Evolutionary conservation across 2,888 invertebrate species (phyloP), one percentile per base, ranked within the genome.

Genomic region (Metopia argyrocephala): DNA sequence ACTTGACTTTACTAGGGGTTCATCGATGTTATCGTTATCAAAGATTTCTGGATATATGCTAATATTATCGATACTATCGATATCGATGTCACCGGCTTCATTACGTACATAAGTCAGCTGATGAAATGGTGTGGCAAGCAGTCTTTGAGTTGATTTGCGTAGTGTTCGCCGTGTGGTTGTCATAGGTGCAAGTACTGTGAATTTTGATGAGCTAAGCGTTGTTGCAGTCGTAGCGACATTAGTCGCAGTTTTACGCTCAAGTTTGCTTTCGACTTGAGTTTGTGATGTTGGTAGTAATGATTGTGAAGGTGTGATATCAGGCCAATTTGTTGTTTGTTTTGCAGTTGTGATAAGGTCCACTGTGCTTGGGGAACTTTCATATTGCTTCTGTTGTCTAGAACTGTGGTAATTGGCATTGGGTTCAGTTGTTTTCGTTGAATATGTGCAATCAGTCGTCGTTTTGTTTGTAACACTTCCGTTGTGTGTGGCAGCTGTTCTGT

Each of bases 11-110:
- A 54, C 78, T 21, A 50, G 79, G n/a, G 73, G 73, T 74, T 80
- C 62, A 28, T 74, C 71, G 2, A 56, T 50, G 9, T 73, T 71
- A 20, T 84, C 84, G 27, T 86, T 87, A 48, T 86, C 86, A 31
- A 86, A 83, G 31, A 85, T 78, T 83, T 88, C 88, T 46, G 88
- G 86, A 85, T 87, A 87, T 45, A 88, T 86, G 83, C 87, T 89
- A 28, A 89, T 89, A 74, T 88, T 89, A 84, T 89, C 88, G 82
- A 88, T 85, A 75, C 86, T 88, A 79, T 88, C 88, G 61, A 88
- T 87, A 65, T 88, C 87, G 56, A 88, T 88, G 56, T 89, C 88
- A 20, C 89, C 88, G 28, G 86, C 88, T 70, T 85, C 85, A 61
- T 89, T 88, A 23, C 88, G 86, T 27, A 88, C 86, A 75, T 87